phyloP scores from a whole-genome alignment of 2,113 vertebrate species.

The Cyanocitta stelleri region DNA sequence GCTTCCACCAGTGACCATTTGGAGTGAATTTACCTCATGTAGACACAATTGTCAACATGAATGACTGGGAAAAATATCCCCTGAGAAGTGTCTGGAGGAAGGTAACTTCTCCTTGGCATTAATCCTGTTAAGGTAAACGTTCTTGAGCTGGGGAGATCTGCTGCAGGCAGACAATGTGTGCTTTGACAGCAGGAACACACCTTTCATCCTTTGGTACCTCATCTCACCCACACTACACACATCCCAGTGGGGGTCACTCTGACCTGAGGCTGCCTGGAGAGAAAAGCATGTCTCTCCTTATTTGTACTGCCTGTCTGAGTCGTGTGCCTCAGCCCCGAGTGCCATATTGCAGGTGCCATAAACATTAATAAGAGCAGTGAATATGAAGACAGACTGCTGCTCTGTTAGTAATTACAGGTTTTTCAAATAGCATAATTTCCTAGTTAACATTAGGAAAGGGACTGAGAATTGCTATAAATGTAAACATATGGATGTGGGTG shows the following conservation, averaged over 20 bases:
- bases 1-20: neutral
- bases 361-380: neutral
- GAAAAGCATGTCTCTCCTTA: neutral
- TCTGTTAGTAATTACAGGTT: conserved; percentile 23
- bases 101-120: neutral
- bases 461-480: conserved; percentile 21
- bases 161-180: neutral
- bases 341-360: neutral
- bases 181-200: neutral
- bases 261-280: neutral
- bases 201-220: neutral
- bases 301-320: neutral
- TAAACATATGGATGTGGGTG: conserved; percentile 58
- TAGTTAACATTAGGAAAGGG: conserved; percentile 25
- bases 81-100: neutral
- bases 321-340: neutral
- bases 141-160: neutral
- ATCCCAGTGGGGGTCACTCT: neutral
- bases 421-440: conserved; percentile 32
- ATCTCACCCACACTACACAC: fast-evolving
- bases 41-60: neutral
- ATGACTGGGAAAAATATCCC: neutral
- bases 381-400: neutral
- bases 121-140: fast-evolving
- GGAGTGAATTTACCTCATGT: neutral